These are phyloP conservation scores for Axinella damicornis DNA, from an alignment of 37 sponge, comb jelly and placozoan species.

Conservation along the genomic window DNA sequence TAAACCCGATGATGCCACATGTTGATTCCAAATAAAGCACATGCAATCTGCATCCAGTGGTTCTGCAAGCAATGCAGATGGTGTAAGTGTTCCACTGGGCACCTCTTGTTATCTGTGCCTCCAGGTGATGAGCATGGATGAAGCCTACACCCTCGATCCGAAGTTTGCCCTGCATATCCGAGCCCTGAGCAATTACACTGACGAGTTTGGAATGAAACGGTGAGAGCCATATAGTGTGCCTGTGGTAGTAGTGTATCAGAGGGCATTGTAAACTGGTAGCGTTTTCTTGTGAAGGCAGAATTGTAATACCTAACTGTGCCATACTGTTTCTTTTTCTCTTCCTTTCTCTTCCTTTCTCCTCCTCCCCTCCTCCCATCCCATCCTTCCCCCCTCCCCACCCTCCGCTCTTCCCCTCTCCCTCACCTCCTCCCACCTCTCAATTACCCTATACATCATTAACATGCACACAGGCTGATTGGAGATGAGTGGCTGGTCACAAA, in stretches of 20 bases:
- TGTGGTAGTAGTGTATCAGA: not conserved
- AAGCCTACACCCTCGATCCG: conserved; percentile 75
- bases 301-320: no score
- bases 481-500: conserved; percentile 93
- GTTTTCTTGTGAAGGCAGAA: no score
- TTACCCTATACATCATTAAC: not conserved
- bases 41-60: no score
- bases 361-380: not conserved
- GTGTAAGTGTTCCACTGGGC: no score
- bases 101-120: not conserved
- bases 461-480: conserved; percentile 78
- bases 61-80: no score
- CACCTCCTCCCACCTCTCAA: no score
- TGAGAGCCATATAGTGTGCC: not conserved
- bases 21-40: no score
- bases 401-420: no score
- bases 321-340: no score
- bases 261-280: no score
- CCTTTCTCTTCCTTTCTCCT: no score
- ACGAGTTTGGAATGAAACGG: conserved; percentile 85
- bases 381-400: not conserved
- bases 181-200: conserved; percentile 58
- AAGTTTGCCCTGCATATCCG: conserved; percentile 82
- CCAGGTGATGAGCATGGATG: conserved; percentile 59
- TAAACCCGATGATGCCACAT: no score